A percentile compares a stretch with the other conserved stretches of the same genome.
Conservation (phyloP, 2,888 invertebrate species). For the Mesochorus sp. region DNA sequence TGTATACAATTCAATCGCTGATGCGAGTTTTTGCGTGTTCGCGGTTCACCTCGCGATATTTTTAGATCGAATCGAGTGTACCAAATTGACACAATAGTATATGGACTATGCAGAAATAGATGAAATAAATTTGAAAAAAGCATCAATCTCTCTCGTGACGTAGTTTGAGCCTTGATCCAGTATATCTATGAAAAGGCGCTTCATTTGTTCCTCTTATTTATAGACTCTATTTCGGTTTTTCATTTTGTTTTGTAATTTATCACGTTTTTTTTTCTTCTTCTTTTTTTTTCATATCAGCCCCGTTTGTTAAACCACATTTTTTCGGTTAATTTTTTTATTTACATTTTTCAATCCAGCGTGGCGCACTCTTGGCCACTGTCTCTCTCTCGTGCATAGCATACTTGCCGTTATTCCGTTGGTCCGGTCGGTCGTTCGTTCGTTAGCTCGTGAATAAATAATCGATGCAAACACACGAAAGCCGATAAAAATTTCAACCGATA, state of each 20-base stretch:
- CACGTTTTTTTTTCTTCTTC: slow-evolving; percentile 7
- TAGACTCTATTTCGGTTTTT: background rate
- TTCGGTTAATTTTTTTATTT: slow-evolving; percentile 38
- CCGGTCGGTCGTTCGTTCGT: slow-evolving; percentile 68
- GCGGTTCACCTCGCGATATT: no score
- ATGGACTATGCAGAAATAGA: no score
- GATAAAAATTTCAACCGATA: slow-evolving; percentile 78
- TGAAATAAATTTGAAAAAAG: no score
- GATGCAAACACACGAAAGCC: slow-evolving; percentile 72
- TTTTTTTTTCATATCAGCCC: slow-evolving; percentile 4
- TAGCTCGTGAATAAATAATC: slow-evolving; percentile 77
- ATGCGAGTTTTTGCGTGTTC: no score
- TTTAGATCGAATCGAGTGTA: no score
- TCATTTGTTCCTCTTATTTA: no score
- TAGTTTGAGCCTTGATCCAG: no score
- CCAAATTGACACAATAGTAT: no score
- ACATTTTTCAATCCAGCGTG: slow-evolving; percentile 50
- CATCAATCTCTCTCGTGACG: no score
- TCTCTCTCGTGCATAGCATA: slow-evolving; percentile 11
- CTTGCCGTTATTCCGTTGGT: slow-evolving; percentile 54
- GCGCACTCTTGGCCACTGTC: slow-evolving; percentile 10
- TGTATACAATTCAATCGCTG: no score
- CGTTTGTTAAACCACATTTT: slow-evolving; percentile 50
- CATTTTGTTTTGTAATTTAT: slow-evolving; percentile 9
- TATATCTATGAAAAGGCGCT: no score